Evolutionary conservation across 1,140 invertebrate species (phyloP), one percentile per base, ranked within the genome.

Genomic region (Limonius californicus): DNA sequence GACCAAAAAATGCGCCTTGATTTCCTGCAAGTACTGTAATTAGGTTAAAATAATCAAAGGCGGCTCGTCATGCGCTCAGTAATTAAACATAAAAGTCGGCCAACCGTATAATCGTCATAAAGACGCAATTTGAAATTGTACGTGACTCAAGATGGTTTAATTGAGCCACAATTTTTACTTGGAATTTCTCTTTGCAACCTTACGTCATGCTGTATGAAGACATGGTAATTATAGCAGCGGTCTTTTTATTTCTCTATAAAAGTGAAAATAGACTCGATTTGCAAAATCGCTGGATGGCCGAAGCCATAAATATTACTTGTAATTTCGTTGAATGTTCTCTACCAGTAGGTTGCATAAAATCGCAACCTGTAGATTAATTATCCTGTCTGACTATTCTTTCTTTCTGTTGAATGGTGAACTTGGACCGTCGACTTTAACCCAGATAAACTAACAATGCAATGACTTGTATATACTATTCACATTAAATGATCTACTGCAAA

Each of bases 31-130:
- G n/a, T 39, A 39, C 35, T 1, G 35, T 39, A 39, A 39, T 39
- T 39, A 39, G 35, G 35, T 39, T 39, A 39, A 39, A 39, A 39
- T 39, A 39, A 39, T 39, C 35, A 39, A 39, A 39, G 35, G n/a
- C 35, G n/a, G 8, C n/a, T 39, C 23, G 3, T 27, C 23, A 27
- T 27, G 23, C 23, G 23, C 23, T 3, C 35, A 39, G 35, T 39
- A 39, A 39, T 39, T 39, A 39, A 39, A 39, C 35, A 39, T 39
- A 12, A 39, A 39, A 39, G 23, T 39, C 11, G 35, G 35, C 35
- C 35, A 39, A 12, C 7, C 35, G n/a, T 39, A 39, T 39, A 39
- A 39, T 39, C 35, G 8, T 39, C 35, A 39, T 39, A 14, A 39
- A 39, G 35, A 39, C n/a, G n/a, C n/a, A 39, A 12, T 39, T 39